Evolutionary conservation across 2,888 invertebrate species (phyloP).

Genomic region (Bimastos eiseni): DNA sequence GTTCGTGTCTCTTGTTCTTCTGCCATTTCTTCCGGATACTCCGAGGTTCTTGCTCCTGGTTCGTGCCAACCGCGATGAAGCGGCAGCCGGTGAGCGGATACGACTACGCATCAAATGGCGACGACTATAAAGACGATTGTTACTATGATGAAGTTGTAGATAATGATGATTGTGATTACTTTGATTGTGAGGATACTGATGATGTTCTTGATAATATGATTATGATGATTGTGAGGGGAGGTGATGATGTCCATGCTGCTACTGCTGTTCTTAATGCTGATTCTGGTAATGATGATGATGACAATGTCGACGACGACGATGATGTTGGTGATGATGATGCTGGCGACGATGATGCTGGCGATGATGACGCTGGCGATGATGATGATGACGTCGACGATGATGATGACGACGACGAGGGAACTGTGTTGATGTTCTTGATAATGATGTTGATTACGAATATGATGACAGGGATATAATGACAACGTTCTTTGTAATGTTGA

Average conservation of each 20-base stretch:
- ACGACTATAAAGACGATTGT: not conserved
- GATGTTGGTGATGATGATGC: no score
- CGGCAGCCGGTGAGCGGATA: constrained; percentile 73
- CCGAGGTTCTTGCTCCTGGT: constrained; percentile 93
- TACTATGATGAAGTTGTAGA: not conserved
- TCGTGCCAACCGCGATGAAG: constrained; percentile 90
- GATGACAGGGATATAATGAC: no score
- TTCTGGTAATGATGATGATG: not conserved
- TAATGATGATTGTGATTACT: not conserved
- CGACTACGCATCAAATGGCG: no score
- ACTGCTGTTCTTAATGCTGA: not conserved
- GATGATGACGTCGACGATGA: not conserved
- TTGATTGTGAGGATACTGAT: not conserved
- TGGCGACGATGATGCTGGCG: no score
- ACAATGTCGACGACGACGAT: not conserved
- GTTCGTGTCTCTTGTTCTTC: constrained; percentile 82
- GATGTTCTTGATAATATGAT: not conserved
- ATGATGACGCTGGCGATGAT: not conserved
- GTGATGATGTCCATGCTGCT: no score
- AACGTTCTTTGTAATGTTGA: not conserved
- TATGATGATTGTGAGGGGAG: not conserved
- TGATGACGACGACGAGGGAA: not conserved
- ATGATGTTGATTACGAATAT: not conserved
- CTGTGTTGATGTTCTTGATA: not conserved
- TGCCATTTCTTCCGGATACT: constrained; percentile 89